These are phyloP conservation scores for Heliocidaris erythrogramma DNA, from an alignment of 35 echinoderm and acorn worm species.

Conservation along the genomic window DNA sequence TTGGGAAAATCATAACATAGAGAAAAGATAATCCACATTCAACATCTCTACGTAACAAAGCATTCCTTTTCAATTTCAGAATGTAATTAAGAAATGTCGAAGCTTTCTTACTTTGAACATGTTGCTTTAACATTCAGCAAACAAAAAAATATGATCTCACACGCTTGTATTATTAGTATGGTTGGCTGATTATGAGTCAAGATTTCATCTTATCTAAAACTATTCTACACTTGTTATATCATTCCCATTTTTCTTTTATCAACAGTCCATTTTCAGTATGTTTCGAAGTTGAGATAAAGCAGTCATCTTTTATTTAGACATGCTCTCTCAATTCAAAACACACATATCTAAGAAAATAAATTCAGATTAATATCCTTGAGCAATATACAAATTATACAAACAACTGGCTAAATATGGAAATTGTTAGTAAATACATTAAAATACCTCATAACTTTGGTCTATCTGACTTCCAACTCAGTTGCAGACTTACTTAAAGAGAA, in stretches of 20 bases:
- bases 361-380: neutral
- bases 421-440: neutral
- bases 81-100: neutral
- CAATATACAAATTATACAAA: slow-evolving; percentile 13
- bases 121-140: neutral
- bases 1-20: slow-evolving; percentile 21
- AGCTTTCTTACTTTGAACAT: neutral
- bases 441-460: neutral
- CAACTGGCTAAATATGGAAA: neutral
- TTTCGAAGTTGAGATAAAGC: neutral
- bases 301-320: neutral
- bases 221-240: neutral
- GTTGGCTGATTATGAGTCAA: neutral
- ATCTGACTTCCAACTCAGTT: neutral
- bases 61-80: neutral
- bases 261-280: neutral
- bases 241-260: neutral
- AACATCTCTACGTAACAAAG: neutral
- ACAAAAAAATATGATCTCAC: neutral
- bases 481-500: neutral
- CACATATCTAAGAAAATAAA: neutral
- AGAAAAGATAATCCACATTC: neutral
- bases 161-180: neutral
- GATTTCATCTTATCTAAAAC: neutral
- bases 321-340: neutral